phyloP scores from a whole-genome alignment of 37 sponge, comb jelly and placozoan species.

The Halichondria panicea region DNA sequence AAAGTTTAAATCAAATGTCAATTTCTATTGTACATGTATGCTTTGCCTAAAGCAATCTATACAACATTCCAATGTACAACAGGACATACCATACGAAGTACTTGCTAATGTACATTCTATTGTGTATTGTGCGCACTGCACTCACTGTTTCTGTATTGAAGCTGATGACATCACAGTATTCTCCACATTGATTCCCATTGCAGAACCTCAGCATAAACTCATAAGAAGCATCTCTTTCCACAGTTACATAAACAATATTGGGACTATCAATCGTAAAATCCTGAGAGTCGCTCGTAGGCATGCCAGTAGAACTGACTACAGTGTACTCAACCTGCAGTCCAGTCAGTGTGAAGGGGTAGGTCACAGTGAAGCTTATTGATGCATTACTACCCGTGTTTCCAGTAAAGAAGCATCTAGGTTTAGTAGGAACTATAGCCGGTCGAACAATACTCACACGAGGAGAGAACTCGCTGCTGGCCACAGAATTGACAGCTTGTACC shows the following conservation, averaged over 20 bases:
- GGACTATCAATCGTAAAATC: not conserved
- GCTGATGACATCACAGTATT: not conserved
- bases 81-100: too few species aligned
- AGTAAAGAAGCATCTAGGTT: slow-evolving; percentile 1
- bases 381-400: not conserved
- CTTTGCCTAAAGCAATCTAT: too few species aligned
- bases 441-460: not conserved
- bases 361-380: not conserved
- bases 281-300: not conserved
- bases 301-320: not conserved
- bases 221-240: not conserved
- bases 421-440: not conserved
- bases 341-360: not conserved
- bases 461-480: not conserved
- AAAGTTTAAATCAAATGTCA: not conserved
- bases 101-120: too few species aligned
- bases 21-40: not conserved
- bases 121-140: not conserved
- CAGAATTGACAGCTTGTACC: not conserved
- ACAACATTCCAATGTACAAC: too few species aligned
- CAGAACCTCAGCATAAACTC: not conserved
- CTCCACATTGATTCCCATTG: slow-evolving; percentile 5
- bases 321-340: not conserved
- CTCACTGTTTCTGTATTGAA: slow-evolving; percentile 5
- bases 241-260: not conserved